These are phyloP conservation scores for Tetanocera ferruginea DNA, from an alignment of 2,888 invertebrate genomes.

Conservation along the genomic window DNA sequence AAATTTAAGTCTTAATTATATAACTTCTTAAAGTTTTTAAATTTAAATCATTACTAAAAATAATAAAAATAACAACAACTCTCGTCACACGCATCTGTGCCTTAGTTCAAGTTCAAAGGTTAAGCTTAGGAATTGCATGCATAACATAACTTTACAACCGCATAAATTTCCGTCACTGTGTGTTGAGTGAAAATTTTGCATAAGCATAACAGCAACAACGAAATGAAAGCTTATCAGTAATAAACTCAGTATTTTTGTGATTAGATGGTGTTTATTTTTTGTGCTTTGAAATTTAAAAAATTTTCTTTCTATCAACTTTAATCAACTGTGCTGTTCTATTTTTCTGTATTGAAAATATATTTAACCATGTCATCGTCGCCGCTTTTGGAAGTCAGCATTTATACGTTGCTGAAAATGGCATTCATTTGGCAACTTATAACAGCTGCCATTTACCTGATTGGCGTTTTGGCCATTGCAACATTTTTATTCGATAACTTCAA, in stretches of 20 bases:
- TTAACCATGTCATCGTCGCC: not conserved
- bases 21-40: too few species aligned
- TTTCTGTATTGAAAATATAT: not conserved
- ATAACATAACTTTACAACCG: not conserved
- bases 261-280: not conserved
- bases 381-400: constrained; percentile 54
- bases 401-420: constrained; percentile 58
- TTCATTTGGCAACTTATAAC: constrained; percentile 60
- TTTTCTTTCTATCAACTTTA: not conserved
- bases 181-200: not conserved
- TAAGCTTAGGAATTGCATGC: not conserved
- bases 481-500: constrained; percentile 73
- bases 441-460: constrained; percentile 58
- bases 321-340: not conserved
- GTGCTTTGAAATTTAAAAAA: not conserved
- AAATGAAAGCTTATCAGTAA: not conserved
- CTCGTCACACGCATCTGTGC: not conserved
- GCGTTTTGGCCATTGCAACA: constrained; percentile 54
- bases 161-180: not conserved
- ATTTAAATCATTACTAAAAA: too few species aligned
- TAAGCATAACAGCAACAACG: not conserved
- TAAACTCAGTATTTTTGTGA: not conserved
- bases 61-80: too few species aligned
- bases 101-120: not conserved
- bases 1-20: not conserved